Conservation (phyloP, 2,113 vertebrate species). For the Rynchops niger region DNA sequence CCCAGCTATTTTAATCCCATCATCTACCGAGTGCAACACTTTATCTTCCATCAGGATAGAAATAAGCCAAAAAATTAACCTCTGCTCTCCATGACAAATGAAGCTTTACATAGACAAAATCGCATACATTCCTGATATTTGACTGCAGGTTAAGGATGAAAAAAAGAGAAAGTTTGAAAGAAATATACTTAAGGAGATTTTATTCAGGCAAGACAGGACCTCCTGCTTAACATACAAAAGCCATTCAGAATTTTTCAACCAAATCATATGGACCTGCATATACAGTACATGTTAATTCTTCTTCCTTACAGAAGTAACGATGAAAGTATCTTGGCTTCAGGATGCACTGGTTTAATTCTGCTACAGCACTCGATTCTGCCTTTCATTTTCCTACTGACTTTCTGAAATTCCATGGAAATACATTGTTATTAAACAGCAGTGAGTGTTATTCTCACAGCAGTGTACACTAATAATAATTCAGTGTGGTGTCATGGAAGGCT, state of each 20-base stretch:
- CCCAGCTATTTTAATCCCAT: not conserved
- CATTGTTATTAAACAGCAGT: constrained; percentile 57
- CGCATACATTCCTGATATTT: not conserved
- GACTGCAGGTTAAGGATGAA: not conserved
- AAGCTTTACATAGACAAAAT: not conserved
- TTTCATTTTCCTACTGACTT: constrained; percentile 46
- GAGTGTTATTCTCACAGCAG: constrained; percentile 60
- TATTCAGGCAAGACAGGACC: not conserved
- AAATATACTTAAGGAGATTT: not conserved
- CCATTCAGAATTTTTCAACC: not conserved
- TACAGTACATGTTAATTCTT: not conserved
- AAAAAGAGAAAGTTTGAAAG: not conserved
- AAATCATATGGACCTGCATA: constrained; percentile 1
- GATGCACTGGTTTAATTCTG: constrained; percentile 1
- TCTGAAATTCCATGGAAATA: constrained; percentile 48
- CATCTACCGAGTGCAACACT: not conserved
- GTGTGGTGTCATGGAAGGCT: constrained; percentile 53
- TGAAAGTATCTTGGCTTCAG: constrained; percentile 6
- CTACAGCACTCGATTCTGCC: constrained; percentile 49
- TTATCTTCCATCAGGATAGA: not conserved
- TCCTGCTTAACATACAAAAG: not conserved
- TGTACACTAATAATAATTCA: constrained; percentile 67
- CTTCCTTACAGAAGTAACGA: not conserved
- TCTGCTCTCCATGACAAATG: not conserved
- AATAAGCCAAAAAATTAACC: not conserved